Evolutionary conservation across 2,888 invertebrate species (phyloP).

Genomic region (Phyllotreta striolata): DNA sequence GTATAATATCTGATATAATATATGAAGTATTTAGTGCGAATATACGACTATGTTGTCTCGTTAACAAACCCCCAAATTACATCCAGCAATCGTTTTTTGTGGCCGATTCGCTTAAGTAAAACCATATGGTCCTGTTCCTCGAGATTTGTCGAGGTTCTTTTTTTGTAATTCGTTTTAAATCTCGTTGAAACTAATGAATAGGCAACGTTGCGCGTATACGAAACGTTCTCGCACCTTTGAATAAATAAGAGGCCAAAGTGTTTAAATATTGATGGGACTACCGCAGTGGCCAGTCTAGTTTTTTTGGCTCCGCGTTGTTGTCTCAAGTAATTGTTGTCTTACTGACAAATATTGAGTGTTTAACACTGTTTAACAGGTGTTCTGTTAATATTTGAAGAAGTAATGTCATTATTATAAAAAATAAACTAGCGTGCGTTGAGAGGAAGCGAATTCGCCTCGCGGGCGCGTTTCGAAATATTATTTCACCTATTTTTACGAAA

Average conservation of each 20-base stretch:
- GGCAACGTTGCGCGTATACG: not conserved
- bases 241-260: constrained; percentile 52
- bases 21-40: too few relatives aligned
- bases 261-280: constrained; percentile 48
- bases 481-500: too few relatives aligned
- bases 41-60: constrained; percentile 4
- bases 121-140: constrained; percentile 1
- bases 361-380: constrained; percentile 14
- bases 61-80: constrained; percentile 7
- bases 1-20: too few relatives aligned
- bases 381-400: constrained; percentile 10
- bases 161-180: not conserved
- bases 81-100: constrained; percentile 1
- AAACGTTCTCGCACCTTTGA: constrained; percentile 59
- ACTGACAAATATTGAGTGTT: constrained; percentile 10
- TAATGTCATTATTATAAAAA: constrained; percentile 12
- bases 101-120: not conserved
- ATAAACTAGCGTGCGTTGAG: not conserved
- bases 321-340: constrained; percentile 7
- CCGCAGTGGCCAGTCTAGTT: constrained; percentile 1
- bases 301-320: constrained; percentile 11
- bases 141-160: not conserved
- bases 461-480: too few relatives aligned
- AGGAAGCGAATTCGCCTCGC: too few relatives aligned
- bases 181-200: not conserved